These are phyloP conservation scores for Ganaspis sp. DNA, from an alignment of 1,140 invertebrate species.

Conservation along the genomic window DNA sequence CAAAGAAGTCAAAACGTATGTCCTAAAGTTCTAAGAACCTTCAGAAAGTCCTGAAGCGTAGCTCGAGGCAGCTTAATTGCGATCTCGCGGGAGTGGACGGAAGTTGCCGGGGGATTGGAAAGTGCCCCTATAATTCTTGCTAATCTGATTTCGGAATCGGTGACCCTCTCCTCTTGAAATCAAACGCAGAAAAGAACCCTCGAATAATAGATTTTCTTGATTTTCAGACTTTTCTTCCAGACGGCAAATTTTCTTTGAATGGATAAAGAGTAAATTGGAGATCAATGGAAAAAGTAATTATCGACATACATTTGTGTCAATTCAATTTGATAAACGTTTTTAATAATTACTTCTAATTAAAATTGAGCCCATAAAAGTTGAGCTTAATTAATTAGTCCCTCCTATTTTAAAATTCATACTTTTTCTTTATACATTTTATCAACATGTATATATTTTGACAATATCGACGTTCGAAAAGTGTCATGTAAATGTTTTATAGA, in stretches of 20 bases:
- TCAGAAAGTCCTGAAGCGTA: constrained; percentile 36
- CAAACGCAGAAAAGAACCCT: background rate
- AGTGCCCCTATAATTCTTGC: constrained; percentile 65
- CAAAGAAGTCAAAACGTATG: constrained; percentile 14
- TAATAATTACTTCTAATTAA: too few species aligned
- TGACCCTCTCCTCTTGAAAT: constrained; percentile 48
- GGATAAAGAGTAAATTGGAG: background rate
- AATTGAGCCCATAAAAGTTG: too few species aligned
- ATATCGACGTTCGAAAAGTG: too few species aligned
- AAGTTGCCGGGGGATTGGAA: constrained; percentile 39
- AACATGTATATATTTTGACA: too few species aligned
- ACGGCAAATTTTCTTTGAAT: background rate
- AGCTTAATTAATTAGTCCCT: too few species aligned
- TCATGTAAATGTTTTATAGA: too few species aligned
- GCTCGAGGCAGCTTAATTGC: constrained; percentile 45
- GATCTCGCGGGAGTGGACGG: constrained; percentile 40
- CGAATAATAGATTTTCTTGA: constrained; percentile 52
- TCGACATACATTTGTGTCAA: too few species aligned
- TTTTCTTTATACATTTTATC: too few species aligned
- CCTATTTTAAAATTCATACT: too few species aligned
- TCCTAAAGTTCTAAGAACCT: constrained; percentile 28
- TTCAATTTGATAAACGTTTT: too few species aligned
- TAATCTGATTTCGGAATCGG: constrained; percentile 65
- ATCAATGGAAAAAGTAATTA: background rate
- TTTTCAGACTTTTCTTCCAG: constrained; percentile 31